phyloP scores from a whole-genome alignment of 2,113 vertebrate genomes.

The Centropus unirufus region DNA sequence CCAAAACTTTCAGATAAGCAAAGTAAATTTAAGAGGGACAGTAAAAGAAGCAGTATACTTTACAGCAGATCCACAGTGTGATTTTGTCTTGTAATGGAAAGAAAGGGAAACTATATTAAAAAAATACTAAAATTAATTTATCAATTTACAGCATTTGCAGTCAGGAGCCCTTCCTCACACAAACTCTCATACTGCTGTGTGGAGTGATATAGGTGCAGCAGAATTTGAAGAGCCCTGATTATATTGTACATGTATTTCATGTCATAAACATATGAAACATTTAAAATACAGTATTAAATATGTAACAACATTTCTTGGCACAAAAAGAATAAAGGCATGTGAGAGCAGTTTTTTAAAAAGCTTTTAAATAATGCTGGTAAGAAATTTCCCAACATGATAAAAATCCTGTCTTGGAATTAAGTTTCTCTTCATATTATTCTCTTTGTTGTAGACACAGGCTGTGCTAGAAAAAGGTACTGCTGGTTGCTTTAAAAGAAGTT shows the following conservation, averaged over 20 bases:
- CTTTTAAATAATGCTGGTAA: constrained; percentile 74
- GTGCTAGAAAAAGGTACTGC: neutral
- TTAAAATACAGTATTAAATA: constrained; percentile 72
- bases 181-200: neutral
- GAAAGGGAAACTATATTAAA: neutral
- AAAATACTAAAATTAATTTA: neutral
- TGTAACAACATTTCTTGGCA: constrained; percentile 56
- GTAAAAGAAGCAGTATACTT: neutral
- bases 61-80: neutral
- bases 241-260: constrained; percentile 66
- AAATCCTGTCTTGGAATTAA: constrained; percentile 48
- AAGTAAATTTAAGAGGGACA: neutral
- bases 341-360: constrained; percentile 51
- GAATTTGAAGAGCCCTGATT: constrained; percentile 42
- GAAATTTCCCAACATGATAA: constrained; percentile 60
- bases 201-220: neutral
- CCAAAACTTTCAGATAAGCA: neutral
- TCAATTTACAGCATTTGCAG: neutral
- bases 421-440: constrained; percentile 45
- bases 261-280: constrained; percentile 77
- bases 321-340: constrained; percentile 65
- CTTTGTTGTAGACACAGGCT: constrained; percentile 52
- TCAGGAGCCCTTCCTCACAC: constrained; percentile 9
- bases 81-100: neutral
- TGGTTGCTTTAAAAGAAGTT: neutral